phyloP scores from a whole-genome alignment of 2,797 vertebrate genomes.

The Gephyroberyx darwinii region DNA sequence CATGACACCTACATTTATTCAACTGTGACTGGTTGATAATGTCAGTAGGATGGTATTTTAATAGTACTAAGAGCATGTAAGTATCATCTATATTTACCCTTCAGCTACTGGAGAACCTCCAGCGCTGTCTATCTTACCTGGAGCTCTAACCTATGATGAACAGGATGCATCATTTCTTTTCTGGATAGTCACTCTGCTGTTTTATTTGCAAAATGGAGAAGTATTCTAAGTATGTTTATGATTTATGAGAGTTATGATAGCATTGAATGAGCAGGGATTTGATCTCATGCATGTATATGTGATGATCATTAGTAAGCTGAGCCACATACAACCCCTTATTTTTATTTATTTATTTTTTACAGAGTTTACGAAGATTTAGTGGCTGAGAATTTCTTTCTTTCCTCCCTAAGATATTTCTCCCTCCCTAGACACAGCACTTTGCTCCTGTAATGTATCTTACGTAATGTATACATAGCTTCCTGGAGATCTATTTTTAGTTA shows the following conservation, averaged over 20 bases:
- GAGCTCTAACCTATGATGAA: not conserved
- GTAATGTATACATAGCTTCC: constrained; percentile 5
- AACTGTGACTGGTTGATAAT: constrained; percentile 9
- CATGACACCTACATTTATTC: constrained; percentile 2
- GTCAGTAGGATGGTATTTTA: not conserved
- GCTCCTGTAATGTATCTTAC: constrained; percentile 1
- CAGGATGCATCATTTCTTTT: not conserved
- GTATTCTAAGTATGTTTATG: not conserved
- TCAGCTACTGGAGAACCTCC: not conserved
- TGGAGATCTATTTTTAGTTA: constrained; percentile 31
- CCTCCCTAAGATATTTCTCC: constrained; percentile 18
- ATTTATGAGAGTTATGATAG: not conserved
- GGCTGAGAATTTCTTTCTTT: constrained; percentile 1
- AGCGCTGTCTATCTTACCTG: not conserved
- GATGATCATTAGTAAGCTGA: constrained; percentile 1
- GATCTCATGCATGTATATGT: not conserved
- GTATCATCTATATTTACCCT: constrained; percentile 1
- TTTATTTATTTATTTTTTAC: not conserved
- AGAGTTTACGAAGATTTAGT: not conserved
- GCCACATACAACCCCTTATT: not conserved
- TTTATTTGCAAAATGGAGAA: not conserved
- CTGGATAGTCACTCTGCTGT: not conserved
- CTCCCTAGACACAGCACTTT: constrained; percentile 7
- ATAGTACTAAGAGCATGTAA: not conserved
- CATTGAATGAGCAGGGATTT: constrained; percentile 2